These are phyloP conservation scores for Psammodynastes pulverulentus DNA, from an alignment of 2,113 vertebrate genomes.

Conservation along the genomic window DNA sequence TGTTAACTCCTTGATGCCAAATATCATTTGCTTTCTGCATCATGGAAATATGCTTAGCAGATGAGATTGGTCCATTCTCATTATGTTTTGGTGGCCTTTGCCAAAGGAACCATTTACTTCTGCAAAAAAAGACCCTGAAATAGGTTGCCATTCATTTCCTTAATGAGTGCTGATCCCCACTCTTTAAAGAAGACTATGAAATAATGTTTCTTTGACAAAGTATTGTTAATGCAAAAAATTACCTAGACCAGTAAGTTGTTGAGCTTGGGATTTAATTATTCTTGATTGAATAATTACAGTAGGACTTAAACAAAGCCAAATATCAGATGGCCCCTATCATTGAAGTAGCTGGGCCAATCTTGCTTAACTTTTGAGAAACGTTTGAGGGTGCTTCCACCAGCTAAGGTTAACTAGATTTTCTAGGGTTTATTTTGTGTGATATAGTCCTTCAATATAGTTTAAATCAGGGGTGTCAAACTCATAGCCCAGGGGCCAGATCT, in stretches of 20 bases:
- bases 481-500: no score
- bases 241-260: background rate
- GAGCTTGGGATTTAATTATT: background rate
- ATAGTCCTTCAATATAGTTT: background rate
- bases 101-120: slow-evolving; percentile 41
- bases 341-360: background rate
- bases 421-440: background rate
- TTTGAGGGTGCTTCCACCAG: background rate
- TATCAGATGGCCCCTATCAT: background rate
- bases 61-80: slow-evolving; percentile 27
- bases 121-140: slow-evolving; percentile 42
- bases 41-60: slow-evolving; percentile 29
- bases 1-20: background rate
- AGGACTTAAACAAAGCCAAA: background rate
- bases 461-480: background rate
- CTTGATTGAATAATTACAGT: background rate
- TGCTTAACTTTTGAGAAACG: background rate
- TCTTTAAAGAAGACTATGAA: background rate
- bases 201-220: background rate
- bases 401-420: background rate
- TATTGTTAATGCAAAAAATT: background rate
- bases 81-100: slow-evolving; percentile 47
- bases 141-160: slow-evolving; percentile 26
- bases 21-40: background rate
- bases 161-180: background rate